Base-by-base conservation (phyloP, 2,888 invertebrate species). In the Ellobium chinense region DNA sequence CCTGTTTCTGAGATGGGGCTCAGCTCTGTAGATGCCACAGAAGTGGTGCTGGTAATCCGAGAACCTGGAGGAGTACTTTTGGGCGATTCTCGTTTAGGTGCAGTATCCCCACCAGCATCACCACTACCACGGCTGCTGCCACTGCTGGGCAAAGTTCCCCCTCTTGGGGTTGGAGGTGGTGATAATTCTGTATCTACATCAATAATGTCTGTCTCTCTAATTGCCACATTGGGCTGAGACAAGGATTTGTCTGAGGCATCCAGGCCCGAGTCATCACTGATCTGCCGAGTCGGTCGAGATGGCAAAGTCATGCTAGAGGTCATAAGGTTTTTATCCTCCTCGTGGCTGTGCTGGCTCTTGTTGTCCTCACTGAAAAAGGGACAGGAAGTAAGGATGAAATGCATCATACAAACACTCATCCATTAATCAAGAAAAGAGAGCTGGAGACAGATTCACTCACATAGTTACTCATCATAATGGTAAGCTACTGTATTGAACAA, bases 311-410 rank as follows among this genome's bases (percentile, higher is more conserved):
- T 87, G 0, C 90, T 87, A 0, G 91, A 90, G 31, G 87, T 88
- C 68, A 87, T 88, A 72, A 88, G 89, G 54, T 89, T 89, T 70
- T 86, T 88, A 83, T 87, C 86, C 62, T 89, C 88, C 31, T 89
- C 89, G 60, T 85, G 77, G 54, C 80, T 80, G 46, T 75, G 69
- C 34, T 80, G 80, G 34, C 73, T 73, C 69, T 80, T 80, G 62
- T 58, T 76, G 70, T 81, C 80, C n/a, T 81, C 80, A 27, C 76
- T 76, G 76, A n/a, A n/a, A n/a, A n/a, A n/a, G n/a, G n/a, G n/a
- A n/a, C n/a, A n/a, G n/a, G n/a, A n/a, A n/a, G n/a, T n/a, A n/a
- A n/a, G n/a, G n/a, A n/a, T n/a, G n/a, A n/a, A n/a, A n/a, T n/a
- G n/a, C n/a, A n/a, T n/a, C n/a, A n/a, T n/a, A n/a, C n/a, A n/a